Conservation (phyloP, 1,140 invertebrate species). For the Olivierus martensii region DNA sequence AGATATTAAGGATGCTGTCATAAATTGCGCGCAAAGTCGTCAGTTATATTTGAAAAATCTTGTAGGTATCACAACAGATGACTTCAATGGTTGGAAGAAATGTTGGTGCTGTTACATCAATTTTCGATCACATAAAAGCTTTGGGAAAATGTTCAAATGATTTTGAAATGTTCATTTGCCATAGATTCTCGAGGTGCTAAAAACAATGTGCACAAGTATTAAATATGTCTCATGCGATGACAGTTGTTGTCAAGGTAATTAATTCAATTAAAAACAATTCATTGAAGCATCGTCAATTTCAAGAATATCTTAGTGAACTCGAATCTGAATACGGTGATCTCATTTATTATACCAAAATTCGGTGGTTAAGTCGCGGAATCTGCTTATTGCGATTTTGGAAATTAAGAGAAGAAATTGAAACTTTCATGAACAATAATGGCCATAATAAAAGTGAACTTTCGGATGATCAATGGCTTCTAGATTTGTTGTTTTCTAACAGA, state of each 20-base stretch:
- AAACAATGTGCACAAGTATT: constrained; percentile 19
- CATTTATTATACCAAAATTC: constrained; percentile 19
- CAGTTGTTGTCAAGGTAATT: constrained; percentile 23
- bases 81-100: constrained; percentile 23
- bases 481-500: background rate
- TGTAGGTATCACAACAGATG: too few species aligned
- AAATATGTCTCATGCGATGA: constrained; percentile 23
- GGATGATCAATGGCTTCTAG: background rate
- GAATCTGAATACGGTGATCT: constrained; percentile 24
- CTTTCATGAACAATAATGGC: background rate
- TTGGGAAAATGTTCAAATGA: constrained; percentile 1
- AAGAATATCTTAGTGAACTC: constrained; percentile 24
- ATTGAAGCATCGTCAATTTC: constrained; percentile 25
- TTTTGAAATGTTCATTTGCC: constrained; percentile 17
- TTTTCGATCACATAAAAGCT: constrained; percentile 17
- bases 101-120: constrained; percentile 21
- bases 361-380: constrained; percentile 11
- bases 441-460: background rate
- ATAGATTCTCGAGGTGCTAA: constrained; percentile 27
- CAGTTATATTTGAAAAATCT: too few species aligned
- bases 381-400: background rate
- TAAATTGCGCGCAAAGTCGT: too few species aligned
- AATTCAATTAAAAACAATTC: constrained; percentile 25
- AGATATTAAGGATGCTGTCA: constrained; percentile 25
- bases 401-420: background rate